Conservation (phyloP, 2,797 vertebrate species). For the Heterohyrax brucei region DNA sequence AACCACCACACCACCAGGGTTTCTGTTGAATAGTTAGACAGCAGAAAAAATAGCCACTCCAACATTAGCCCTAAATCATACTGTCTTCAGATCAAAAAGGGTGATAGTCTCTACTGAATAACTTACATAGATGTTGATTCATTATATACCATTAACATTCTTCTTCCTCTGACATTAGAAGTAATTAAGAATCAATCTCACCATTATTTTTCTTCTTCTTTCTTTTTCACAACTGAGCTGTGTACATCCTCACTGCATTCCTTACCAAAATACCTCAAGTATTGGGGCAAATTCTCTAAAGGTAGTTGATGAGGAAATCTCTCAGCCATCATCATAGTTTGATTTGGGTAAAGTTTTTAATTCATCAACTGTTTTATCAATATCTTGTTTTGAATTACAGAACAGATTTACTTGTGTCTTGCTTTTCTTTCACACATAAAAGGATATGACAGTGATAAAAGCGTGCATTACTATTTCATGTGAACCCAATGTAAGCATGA, state of each 20-base stretch:
- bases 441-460: neutral
- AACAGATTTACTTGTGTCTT: neutral
- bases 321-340: neutral
- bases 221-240: neutral
- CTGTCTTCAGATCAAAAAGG: neutral
- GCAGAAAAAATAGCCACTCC: neutral
- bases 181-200: neutral
- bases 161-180: neutral
- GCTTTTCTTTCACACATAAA: neutral
- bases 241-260: neutral
- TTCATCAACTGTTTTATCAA: slow-evolving; percentile 1
- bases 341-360: neutral
- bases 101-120: neutral
- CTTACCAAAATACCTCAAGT: fast-evolving
- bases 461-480: neutral
- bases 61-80: neutral
- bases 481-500: neutral
- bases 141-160: neutral
- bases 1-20: too few species aligned
- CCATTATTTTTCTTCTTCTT: neutral
- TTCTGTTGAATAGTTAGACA: neutral
- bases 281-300: neutral
- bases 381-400: neutral
- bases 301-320: neutral
- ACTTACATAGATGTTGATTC: neutral